Evolutionary conservation across 2,113 vertebrate species (phyloP).

Genomic region (Pterocles gutturalis): DNA sequence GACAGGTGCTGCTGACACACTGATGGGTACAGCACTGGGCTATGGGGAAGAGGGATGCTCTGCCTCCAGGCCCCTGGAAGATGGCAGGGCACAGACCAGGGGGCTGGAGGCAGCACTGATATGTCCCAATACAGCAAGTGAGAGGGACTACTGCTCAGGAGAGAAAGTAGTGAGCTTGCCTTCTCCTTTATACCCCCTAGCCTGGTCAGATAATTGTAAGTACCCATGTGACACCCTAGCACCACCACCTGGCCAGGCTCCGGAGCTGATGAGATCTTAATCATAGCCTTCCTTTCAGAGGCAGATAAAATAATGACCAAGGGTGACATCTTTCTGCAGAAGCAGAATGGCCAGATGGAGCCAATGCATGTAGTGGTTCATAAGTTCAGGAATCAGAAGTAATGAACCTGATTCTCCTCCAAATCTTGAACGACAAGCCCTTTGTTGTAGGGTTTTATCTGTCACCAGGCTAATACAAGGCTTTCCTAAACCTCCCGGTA

Average conservation of each 20-base stretch:
- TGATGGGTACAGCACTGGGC: neutral
- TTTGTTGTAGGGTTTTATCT: neutral
- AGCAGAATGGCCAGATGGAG: neutral
- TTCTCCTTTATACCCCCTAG: neutral
- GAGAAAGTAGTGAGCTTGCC: neutral
- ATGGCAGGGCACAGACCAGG: neutral
- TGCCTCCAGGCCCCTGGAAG: neutral
- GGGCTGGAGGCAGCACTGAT: neutral
- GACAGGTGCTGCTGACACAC: neutral
- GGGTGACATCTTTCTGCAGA: neutral
- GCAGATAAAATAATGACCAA: neutral
- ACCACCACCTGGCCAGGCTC: neutral
- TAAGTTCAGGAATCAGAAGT: constrained; percentile 1
- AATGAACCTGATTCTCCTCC: neutral
- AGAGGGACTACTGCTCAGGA: neutral
- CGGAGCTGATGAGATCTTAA: neutral
- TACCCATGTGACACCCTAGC: neutral
- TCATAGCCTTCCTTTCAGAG: neutral
- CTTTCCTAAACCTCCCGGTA: neutral
- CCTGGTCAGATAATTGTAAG: neutral
- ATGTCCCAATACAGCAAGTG: neutral
- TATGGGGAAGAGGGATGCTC: neutral
- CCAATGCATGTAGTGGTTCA: neutral
- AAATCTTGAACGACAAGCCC: neutral
- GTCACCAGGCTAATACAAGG: neutral